Percentiles rank a stretch among this genome's conserved stretches.
Conservation (phyloP, 37 sponge, comb jelly and placozoan species). For the Corticium candelabrum region DNA sequence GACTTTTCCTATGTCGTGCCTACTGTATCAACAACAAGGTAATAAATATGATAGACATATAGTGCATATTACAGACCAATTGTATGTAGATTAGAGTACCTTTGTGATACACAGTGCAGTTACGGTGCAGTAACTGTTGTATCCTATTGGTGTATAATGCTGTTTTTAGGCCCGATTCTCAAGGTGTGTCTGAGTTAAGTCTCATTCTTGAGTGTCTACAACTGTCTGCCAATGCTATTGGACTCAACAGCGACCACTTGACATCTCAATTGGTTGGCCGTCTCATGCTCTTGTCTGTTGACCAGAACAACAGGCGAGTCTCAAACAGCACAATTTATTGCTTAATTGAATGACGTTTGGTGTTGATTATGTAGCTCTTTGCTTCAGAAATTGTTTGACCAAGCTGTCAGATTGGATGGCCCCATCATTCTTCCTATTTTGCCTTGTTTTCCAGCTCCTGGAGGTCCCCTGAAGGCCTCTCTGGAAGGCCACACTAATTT, state of each 20-base stretch:
- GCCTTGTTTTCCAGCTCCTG: slow-evolving; percentile 14
- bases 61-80: too few relatives aligned
- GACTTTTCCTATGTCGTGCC: slow-evolving; percentile 40
- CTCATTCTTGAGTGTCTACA: slow-evolving; percentile 39
- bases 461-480: slow-evolving; percentile 44
- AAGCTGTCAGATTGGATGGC: neutral
- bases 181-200: slow-evolving; percentile 32
- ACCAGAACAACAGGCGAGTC: too few relatives aligned
- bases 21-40: slow-evolving; percentile 39
- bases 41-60: too few relatives aligned
- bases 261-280: slow-evolving; percentile 40
- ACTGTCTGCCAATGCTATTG: slow-evolving; percentile 27
- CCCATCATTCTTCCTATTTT: neutral
- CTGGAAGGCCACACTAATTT: slow-evolving; percentile 57
- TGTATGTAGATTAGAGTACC: too few relatives aligned
- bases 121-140: too few relatives aligned
- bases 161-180: neutral
- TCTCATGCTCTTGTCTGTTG: slow-evolving; percentile 29
- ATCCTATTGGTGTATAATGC: too few relatives aligned
- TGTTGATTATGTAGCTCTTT: too few relatives aligned
- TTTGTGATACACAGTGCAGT: too few relatives aligned
- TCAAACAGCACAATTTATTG: too few relatives aligned
- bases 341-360: too few relatives aligned
- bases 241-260: slow-evolving; percentile 25
- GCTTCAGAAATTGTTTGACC: neutral